phyloP scores from a whole-genome alignment of 1,140 invertebrate species.

The Melitaea cinxia region DNA sequence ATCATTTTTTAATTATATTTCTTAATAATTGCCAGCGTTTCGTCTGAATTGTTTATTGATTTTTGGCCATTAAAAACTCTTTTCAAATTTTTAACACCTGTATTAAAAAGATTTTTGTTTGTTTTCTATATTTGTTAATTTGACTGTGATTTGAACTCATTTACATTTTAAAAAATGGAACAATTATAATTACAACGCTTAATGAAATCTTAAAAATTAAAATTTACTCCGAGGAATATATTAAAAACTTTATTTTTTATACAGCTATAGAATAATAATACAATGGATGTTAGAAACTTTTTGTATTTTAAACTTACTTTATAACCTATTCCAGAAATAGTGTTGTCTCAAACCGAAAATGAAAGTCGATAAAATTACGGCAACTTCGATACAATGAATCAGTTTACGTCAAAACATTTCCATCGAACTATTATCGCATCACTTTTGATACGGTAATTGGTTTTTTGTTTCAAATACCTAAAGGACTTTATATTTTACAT shows the following conservation, averaged over 20 bases:
- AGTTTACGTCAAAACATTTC: conserved; percentile 15
- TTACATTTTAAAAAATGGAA: too few relatives aligned
- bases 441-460: conserved; percentile 22
- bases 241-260: too few relatives aligned
- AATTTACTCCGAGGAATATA: too few relatives aligned
- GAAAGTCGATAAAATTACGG: neutral
- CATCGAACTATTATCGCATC: conserved; percentile 41
- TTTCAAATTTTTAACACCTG: neutral
- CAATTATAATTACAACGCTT: too few relatives aligned
- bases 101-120: neutral
- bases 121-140: too few relatives aligned
- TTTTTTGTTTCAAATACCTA: neutral
- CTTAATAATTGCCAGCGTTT: neutral
- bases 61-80: neutral
- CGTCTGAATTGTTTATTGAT: neutral
- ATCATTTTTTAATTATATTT: neutral
- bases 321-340: neutral
- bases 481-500: too few relatives aligned
- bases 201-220: too few relatives aligned
- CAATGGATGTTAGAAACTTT: too few relatives aligned
- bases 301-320: neutral
- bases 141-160: too few relatives aligned
- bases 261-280: too few relatives aligned
- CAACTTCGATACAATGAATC: conserved; percentile 1
- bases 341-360: neutral